phyloP scores from a whole-genome alignment of 2,113 vertebrate genomes.

The Onychostruthus taczanowskii region DNA sequence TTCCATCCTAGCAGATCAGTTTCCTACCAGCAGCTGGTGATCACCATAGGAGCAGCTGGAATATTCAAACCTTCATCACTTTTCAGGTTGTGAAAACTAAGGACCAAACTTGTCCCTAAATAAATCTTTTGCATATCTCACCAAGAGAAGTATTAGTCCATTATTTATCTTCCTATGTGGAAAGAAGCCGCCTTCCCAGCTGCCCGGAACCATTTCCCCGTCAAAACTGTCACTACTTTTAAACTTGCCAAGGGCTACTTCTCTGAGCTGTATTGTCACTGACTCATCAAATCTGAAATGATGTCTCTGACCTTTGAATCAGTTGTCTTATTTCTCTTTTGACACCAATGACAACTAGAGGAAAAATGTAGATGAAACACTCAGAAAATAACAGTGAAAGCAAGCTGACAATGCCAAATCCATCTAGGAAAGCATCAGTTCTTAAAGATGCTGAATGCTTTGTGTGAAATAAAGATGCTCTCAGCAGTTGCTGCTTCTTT shows the following conservation, averaged over 20 bases:
- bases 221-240: slow-evolving; percentile 13
- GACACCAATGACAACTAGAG: slow-evolving; percentile 54
- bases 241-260: slow-evolving; percentile 6
- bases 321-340: slow-evolving; percentile 52
- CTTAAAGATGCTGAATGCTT: not conserved
- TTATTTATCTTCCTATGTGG: not conserved
- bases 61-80: not conserved
- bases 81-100: not conserved
- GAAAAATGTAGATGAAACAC: slow-evolving; percentile 32
- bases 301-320: slow-evolving; percentile 61
- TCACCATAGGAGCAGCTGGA: not conserved
- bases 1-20: rapidly evolving
- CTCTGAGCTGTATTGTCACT: slow-evolving; percentile 26
- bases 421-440: slow-evolving; percentile 7
- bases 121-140: not conserved
- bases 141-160: not conserved
- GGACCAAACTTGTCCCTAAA: not conserved
- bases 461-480: not conserved
- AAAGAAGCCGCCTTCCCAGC: not conserved
- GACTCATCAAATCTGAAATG: slow-evolving; percentile 59
- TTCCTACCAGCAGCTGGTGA: not conserved
- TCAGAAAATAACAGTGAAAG: slow-evolving; percentile 24
- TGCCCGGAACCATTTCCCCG: not conserved
- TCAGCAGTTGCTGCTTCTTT: slow-evolving; percentile 4
- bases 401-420: slow-evolving; percentile 30